Base-by-base conservation (phyloP, 1,140 invertebrate genomes). In the Varroa destructor region DNA sequence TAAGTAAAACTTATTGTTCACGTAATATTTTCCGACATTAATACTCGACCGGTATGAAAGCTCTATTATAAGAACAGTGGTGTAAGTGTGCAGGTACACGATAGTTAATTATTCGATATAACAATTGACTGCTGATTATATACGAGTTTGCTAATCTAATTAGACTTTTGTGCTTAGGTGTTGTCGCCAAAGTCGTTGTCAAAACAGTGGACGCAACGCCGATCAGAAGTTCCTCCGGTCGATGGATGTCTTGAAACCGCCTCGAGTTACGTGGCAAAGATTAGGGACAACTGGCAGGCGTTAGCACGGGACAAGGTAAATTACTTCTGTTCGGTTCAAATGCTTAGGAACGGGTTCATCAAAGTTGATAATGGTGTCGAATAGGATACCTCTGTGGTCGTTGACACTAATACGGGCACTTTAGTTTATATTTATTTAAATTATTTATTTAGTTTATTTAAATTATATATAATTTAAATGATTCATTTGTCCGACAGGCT, bases 241-340 rank as follows among this genome's bases (percentile, higher is more conserved):
- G 84, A 84, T 25, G 82, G 86, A 74, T 84, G 88, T 36, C 85
- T 86, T 71, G 84, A 86, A 71, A 85, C 85, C 76, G 88, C 88
- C 1, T 81, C 85, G 73, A 80, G 88, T 46, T 83, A 89, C 67
- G 87, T 90, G 0, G 86, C 88, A 75, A 84, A 89, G 73, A 80
- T 93, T 73, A 82, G 89, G 54, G 90, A 93, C 75, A 91, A 90
- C 0, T 94, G 91, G 91, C 90, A 93, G 80, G 89, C 92, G 83
- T 82, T 93, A 64, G 83, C 92, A 43, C 82, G 90, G 56, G 90
- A 94, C 82, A 84, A 90, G 75, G 89, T 89, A 37, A 90, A 89
- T 8, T 76, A 78, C 74, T 74, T 74, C 75, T 74, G 4, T 75
- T 55, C 40, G 43, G 1, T 12, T 6, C 25, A 25, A 25, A 25